These are phyloP conservation scores for Drosophila paulistorum DNA, from an alignment of 1,140 invertebrate genomes.

Conservation along the genomic window DNA sequence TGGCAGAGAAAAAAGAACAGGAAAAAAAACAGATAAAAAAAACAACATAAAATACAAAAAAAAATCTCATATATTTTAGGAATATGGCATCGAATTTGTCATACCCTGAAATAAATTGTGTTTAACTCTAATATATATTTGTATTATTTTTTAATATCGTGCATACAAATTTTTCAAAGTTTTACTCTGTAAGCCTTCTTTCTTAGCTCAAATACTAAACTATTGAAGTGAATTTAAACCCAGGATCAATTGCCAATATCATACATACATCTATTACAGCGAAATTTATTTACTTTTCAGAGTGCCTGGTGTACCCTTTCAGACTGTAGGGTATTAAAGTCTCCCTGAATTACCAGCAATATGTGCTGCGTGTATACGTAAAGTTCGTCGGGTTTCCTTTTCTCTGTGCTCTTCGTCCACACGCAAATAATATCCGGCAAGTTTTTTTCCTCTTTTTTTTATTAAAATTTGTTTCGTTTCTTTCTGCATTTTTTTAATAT, in stretches of 20 bases:
- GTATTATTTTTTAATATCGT: no score
- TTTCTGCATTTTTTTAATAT: constrained; percentile 25
- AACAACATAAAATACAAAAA: constrained; percentile 38
- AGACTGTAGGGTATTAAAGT: neutral
- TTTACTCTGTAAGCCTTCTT: no score
- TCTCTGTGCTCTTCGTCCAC: constrained; percentile 24
- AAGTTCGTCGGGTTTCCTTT: constrained; percentile 42
- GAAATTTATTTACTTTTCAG: no score
- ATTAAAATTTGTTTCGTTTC: constrained; percentile 59
- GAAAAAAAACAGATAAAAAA: constrained; percentile 41
- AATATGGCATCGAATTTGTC: neutral
- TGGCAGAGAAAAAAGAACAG: constrained; percentile 53
- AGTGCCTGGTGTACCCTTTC: neutral
- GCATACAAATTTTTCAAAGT: no score
- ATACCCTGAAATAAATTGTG: neutral
- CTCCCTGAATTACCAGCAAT: constrained; percentile 16
- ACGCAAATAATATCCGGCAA: constrained; percentile 81
- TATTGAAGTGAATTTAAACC: no score
- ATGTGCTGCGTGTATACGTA: constrained; percentile 1
- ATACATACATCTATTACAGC: no score
- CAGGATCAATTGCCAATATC: no score
- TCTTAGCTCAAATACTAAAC: no score
- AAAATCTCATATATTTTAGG: constrained; percentile 54
- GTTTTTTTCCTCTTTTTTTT: constrained; percentile 46
- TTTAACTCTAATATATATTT: no score